phyloP scores from a whole-genome alignment of 2,113 vertebrate genomes.

The Oryzias curvinotus region DNA sequence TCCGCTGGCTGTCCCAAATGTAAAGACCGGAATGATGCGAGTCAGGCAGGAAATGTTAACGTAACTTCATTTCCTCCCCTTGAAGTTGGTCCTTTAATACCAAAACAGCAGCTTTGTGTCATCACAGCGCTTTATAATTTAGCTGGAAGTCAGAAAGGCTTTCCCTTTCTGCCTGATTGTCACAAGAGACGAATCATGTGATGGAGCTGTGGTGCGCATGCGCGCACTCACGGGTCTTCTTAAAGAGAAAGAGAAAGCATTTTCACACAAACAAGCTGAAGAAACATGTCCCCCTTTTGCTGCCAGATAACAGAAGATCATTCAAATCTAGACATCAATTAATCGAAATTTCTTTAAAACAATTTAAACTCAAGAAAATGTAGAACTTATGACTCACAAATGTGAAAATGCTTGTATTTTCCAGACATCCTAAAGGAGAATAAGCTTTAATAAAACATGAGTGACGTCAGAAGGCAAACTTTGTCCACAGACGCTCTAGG shows the following conservation, averaged over 20 bases:
- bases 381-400: no score
- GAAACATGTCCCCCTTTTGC: background rate
- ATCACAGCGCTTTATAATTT: constrained; percentile 50
- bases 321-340: no score
- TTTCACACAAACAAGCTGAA: background rate
- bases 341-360: no score
- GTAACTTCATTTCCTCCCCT: constrained; percentile 47
- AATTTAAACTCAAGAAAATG: no score
- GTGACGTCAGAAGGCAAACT: no score
- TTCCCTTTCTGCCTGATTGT: constrained; percentile 71
- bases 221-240: constrained; percentile 18
- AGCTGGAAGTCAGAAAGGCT: constrained; percentile 51
- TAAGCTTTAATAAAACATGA: no score
- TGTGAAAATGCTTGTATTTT: no score
- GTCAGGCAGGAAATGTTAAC: constrained; percentile 33
- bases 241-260: constrained; percentile 1
- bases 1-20: constrained; percentile 8
- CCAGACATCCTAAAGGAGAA: no score
- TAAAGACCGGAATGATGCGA: constrained; percentile 12
- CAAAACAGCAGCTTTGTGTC: constrained; percentile 26
- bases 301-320: background rate
- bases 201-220: constrained; percentile 58
- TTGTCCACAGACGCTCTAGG: no score
- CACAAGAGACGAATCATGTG: constrained; percentile 88
- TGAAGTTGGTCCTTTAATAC: constrained; percentile 27